Conservation (phyloP, 2,113 vertebrate species). For the Boleophthalmus pectinirostris region DNA sequence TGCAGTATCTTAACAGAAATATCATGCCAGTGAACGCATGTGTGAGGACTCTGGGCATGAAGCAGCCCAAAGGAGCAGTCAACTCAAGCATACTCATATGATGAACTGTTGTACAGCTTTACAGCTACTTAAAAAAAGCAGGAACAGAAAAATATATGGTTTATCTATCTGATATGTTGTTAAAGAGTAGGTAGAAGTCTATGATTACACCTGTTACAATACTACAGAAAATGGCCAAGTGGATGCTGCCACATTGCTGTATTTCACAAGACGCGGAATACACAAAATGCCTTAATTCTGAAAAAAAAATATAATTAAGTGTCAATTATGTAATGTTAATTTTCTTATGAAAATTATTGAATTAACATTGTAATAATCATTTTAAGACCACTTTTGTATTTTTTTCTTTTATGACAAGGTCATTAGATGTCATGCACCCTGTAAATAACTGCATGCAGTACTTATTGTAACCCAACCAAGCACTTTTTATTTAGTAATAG, state of each 20-base stretch:
- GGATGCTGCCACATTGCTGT: slow-evolving; percentile 47
- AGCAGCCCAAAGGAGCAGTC: slow-evolving; percentile 69
- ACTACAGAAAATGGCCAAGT: slow-evolving; percentile 33
- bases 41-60: slow-evolving; percentile 23
- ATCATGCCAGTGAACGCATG: slow-evolving; percentile 20
- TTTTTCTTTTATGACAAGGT: slow-evolving; percentile 88
- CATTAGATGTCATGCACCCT: slow-evolving; percentile 98
- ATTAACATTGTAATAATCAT: slow-evolving; percentile 36
- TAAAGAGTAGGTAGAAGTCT: slow-evolving; percentile 18
- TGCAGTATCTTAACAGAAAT: slow-evolving; percentile 41
- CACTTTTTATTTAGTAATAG: slow-evolving; percentile 99
- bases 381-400: slow-evolving; percentile 85
- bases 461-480: slow-evolving; percentile 99
- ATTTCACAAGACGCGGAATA: slow-evolving; percentile 71
- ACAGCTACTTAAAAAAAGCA: slow-evolving; percentile 6
- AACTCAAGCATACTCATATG: slow-evolving; percentile 64
- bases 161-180: not conserved
- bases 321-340: slow-evolving; percentile 18
- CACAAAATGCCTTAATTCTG: not conserved
- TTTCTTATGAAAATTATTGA: slow-evolving; percentile 37
- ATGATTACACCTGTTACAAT: not conserved
- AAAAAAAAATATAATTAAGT: slow-evolving; percentile 23
- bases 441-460: slow-evolving; percentile 99
- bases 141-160: not conserved
- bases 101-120: not conserved